phyloP scores from a whole-genome alignment of 1,140 invertebrate species.

The Caenorhabditis latens region DNA sequence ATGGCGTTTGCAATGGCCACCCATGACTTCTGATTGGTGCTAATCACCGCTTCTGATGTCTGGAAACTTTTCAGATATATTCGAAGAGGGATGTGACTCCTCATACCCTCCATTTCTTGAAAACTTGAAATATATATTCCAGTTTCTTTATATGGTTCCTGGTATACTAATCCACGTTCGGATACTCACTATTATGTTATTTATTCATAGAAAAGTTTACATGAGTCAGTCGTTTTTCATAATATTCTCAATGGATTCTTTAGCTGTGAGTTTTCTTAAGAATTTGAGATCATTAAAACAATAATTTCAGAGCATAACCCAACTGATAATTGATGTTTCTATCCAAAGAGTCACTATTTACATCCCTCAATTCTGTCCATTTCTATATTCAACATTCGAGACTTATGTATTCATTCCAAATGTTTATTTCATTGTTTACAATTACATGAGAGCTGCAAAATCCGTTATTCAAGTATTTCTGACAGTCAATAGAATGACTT shows the following conservation, averaged over 20 bases:
- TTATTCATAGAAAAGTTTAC: constrained; percentile 18
- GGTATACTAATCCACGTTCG: neutral
- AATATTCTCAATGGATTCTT: constrained; percentile 10
- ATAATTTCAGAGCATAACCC: neutral
- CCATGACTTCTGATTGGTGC: too few relatives aligned
- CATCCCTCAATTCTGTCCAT: constrained; percentile 22
- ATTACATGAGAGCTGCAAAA: constrained; percentile 30
- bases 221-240: constrained; percentile 45
- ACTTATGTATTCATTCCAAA: neutral
- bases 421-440: neutral
- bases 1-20: too few relatives aligned
- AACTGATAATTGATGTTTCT: constrained; percentile 14
- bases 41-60: too few relatives aligned
- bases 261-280: constrained; percentile 1
- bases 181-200: constrained; percentile 13
- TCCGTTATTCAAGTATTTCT: constrained; percentile 24
- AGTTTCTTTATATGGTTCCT: neutral
- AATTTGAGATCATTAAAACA: neutral
- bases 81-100: neutral
- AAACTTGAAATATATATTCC: constrained; percentile 17
- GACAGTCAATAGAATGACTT: constrained; percentile 18
- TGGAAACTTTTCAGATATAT: neutral
- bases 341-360: constrained; percentile 19
- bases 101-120: neutral
- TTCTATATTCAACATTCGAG: neutral